A percentile compares a stretch with the other conserved stretches of the same genome.
Evolutionary conservation across 1,140 invertebrate genomes (phyloP).

Genomic region (Himalopsyche phryganea): DNA sequence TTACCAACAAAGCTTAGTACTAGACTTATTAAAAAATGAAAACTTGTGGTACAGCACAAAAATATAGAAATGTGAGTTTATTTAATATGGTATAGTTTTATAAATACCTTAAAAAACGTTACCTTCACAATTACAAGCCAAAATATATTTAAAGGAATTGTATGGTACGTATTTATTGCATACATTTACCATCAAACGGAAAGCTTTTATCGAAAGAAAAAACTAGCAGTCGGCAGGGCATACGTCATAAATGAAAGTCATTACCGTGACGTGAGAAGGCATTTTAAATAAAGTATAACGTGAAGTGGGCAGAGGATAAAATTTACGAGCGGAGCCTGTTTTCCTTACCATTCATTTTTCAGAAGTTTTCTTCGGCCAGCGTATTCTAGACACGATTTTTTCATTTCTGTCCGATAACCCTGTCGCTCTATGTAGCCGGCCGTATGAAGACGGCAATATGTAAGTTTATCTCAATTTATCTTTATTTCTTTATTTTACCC

Average conservation of each 20-base stretch:
- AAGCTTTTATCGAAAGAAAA: neutral
- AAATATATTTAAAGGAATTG: too few relatives aligned
- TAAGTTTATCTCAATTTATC: slow-evolving; percentile 36
- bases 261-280: slow-evolving; percentile 6
- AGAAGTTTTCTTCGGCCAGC: slow-evolving; percentile 21
- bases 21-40: too few relatives aligned
- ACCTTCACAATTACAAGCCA: too few relatives aligned
- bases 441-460: slow-evolving; percentile 21
- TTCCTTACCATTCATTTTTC: slow-evolving; percentile 29
- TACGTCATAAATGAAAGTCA: neutral
- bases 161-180: neutral
- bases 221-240: neutral
- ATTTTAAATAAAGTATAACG: slow-evolving; percentile 23
- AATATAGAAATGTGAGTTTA: too few relatives aligned
- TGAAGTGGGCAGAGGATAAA: slow-evolving; percentile 20
- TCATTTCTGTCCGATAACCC: slow-evolving; percentile 22
- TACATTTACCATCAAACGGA: neutral
- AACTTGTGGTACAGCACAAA: too few relatives aligned
- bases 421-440: slow-evolving; percentile 9
- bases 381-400: slow-evolving; percentile 33
- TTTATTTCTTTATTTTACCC: slow-evolving; percentile 36
- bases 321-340: slow-evolving; percentile 21
- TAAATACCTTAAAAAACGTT: too few relatives aligned
- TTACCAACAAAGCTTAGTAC: too few relatives aligned
- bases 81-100: too few relatives aligned